Evolutionary conservation across 2,797 vertebrate genomes (phyloP).

Genomic region (Acestrorhynchus altus): DNA sequence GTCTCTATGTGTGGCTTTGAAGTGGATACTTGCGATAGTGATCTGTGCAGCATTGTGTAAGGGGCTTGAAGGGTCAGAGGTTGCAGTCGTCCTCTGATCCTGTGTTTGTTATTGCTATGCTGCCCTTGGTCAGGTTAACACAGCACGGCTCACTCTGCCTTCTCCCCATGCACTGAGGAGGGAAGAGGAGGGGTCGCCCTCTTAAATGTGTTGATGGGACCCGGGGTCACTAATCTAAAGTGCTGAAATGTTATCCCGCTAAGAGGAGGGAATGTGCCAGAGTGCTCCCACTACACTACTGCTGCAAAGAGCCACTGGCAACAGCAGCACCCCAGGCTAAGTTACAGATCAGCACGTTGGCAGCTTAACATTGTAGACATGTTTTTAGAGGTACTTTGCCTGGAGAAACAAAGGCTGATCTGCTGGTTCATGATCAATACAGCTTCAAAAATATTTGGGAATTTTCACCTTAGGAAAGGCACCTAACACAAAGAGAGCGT

Average conservation of each 20-base stretch:
- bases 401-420: conserved; percentile 7
- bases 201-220: conserved; percentile 69
- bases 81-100: conserved; percentile 68
- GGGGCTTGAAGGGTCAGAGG: conserved; percentile 73
- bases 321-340: conserved; percentile 12
- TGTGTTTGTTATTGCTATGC: conserved; percentile 84
- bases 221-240: conserved; percentile 71
- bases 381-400: conserved; percentile 27
- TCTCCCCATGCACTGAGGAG: conserved; percentile 19
- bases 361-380: conserved; percentile 29
- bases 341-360: conserved; percentile 42
- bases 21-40: conserved; percentile 64
- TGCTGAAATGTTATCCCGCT: conserved; percentile 73
- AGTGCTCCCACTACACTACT: conserved; percentile 35
- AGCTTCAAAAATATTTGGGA: conserved; percentile 26
- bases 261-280: conserved; percentile 54
- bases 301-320: conserved; percentile 17
- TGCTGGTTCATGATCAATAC: conserved; percentile 3
- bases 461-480: conserved; percentile 24
- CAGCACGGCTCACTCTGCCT: conserved; percentile 65
- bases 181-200: conserved; percentile 46
- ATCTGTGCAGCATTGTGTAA: conserved; percentile 67
- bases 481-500: conserved; percentile 10
- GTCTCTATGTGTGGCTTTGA: conserved; percentile 35
- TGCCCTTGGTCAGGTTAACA: conserved; percentile 83